Evolutionary conservation across 2,888 invertebrate genomes (phyloP).

Genomic region (Schizaphis graminum): DNA sequence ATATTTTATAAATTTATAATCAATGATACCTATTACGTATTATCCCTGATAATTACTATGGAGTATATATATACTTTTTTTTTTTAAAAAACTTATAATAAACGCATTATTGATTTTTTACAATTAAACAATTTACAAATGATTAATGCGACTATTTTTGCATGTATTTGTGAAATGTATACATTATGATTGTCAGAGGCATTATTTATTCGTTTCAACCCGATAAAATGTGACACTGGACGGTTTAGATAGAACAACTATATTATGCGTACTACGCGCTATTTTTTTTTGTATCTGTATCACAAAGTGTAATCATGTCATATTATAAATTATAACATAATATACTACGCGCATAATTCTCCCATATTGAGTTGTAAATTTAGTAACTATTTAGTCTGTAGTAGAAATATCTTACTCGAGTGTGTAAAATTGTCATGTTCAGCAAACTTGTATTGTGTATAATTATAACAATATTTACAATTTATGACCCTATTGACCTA

Average conservation of each 20-base stretch:
- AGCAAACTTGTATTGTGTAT: not conserved
- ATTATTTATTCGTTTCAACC: not conserved
- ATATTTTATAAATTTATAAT: too few species aligned
- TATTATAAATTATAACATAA: not conserved
- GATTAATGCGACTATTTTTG: not conserved
- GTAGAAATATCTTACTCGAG: not conserved
- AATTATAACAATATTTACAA: not conserved
- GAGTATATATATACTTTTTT: too few species aligned
- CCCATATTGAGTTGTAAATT: not conserved
- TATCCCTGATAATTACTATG: too few species aligned
- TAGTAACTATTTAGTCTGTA: not conserved
- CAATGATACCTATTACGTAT: too few species aligned
- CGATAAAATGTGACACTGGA: not conserved
- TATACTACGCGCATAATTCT: not conserved
- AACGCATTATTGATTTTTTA: not conserved
- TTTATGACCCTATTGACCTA: not conserved
- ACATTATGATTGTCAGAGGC: not conserved
- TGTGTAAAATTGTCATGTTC: not conserved
- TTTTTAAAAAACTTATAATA: not conserved
- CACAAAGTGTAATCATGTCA: not conserved
- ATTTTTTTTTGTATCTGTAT: not conserved
- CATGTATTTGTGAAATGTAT: not conserved
- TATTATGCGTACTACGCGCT: not conserved
- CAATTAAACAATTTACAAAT: not conserved
- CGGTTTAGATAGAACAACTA: not conserved